phyloP scores from a whole-genome alignment of 2,888 invertebrate genomes.

The Noctua pronuba region DNA sequence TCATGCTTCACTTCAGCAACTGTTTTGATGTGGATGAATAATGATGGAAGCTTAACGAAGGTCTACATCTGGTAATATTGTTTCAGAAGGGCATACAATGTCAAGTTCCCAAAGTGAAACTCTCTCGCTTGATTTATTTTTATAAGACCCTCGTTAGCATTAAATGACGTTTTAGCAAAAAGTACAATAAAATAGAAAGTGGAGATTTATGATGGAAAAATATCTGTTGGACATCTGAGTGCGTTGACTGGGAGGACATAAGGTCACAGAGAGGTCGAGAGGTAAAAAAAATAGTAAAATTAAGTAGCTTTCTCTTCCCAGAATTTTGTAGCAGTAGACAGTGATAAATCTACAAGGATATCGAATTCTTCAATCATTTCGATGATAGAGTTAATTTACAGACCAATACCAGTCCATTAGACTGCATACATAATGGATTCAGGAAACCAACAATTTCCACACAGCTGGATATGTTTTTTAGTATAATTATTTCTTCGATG shows the following conservation, averaged over 20 bases:
- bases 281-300: conserved; percentile 5
- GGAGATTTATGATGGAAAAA: conserved; percentile 53
- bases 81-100: conserved; percentile 38
- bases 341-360: neutral
- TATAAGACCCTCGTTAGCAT: conserved; percentile 57
- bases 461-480: too few species aligned
- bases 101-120: conserved; percentile 33
- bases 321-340: neutral
- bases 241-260: conserved; percentile 40
- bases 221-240: conserved; percentile 40
- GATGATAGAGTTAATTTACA: neutral
- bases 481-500: neutral
- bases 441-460: neutral
- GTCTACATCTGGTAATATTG: conserved; percentile 28
- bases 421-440: neutral
- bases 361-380: neutral
- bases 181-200: conserved; percentile 50
- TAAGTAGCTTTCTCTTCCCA: conserved; percentile 16
- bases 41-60: neutral
- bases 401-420: neutral
- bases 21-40: conserved; percentile 26
- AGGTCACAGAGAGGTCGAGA: conserved; percentile 44
- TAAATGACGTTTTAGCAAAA: conserved; percentile 57
- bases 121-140: conserved; percentile 52
- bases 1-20: conserved; percentile 2